Evolutionary conservation across 2,888 invertebrate species (phyloP).

Genomic region (Cyaniris semiargus): DNA sequence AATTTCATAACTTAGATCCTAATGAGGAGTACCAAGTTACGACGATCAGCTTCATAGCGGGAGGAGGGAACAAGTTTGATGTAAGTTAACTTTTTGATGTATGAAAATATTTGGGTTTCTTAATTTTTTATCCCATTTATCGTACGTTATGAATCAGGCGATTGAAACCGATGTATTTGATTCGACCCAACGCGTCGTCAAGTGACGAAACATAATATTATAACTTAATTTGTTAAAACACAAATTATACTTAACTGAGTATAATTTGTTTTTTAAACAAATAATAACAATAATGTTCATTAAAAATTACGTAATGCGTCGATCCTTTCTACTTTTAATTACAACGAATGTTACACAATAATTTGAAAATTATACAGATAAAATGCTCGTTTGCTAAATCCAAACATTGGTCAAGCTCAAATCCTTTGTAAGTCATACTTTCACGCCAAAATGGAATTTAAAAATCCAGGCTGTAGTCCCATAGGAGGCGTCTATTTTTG

Average conservation of each 20-base stretch:
- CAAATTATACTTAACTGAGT: too few relatives aligned
- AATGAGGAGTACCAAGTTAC: conserved; percentile 82
- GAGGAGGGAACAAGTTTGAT: conserved; percentile 83
- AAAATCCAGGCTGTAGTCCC: background rate
- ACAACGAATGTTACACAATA: background rate
- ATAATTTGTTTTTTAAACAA: background rate
- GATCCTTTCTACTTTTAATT: background rate
- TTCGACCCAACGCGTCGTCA: too few relatives aligned
- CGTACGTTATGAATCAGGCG: too few relatives aligned
- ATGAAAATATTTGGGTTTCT: too few relatives aligned
- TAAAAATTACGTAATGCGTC: background rate
- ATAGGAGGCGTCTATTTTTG: background rate
- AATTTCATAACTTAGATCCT: conserved; percentile 76
- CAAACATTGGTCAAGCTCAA: background rate
- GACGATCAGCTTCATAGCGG: conserved; percentile 78
- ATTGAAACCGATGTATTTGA: too few relatives aligned
- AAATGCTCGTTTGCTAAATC: background rate
- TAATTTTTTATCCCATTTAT: too few relatives aligned
- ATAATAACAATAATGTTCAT: background rate
- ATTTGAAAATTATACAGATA: background rate
- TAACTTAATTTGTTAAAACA: too few relatives aligned
- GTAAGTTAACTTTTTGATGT: conserved; percentile 50
- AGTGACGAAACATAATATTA: too few relatives aligned
- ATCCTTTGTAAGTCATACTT: background rate
- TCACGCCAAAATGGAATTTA: conserved; percentile 9